Evolutionary conservation across 2,797 vertebrate genomes (phyloP).

Genomic region (Halcyon smyrnensis): DNA sequence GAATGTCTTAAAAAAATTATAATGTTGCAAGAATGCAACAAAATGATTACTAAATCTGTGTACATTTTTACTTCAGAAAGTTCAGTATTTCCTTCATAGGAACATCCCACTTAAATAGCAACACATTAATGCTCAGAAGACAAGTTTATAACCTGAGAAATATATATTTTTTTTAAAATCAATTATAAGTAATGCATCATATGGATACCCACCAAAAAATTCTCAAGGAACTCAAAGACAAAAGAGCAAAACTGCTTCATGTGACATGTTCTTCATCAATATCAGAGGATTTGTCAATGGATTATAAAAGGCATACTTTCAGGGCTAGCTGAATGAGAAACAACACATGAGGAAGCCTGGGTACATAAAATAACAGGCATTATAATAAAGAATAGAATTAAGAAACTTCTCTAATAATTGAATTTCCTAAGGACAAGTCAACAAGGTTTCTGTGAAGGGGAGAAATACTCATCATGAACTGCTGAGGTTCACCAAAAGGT

Average conservation of each 20-base stretch:
- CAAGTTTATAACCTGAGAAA: background rate
- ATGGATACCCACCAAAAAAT: background rate
- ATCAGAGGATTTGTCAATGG: background rate
- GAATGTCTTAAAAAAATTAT: background rate
- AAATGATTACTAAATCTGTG: background rate
- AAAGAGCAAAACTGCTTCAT: background rate
- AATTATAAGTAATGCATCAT: background rate
- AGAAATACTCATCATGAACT: background rate
- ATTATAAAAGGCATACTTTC: background rate
- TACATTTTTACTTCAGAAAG: background rate
- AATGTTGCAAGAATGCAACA: background rate
- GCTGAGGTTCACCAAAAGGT: background rate
- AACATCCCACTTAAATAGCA: background rate
- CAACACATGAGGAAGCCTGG: background rate
- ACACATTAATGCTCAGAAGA: background rate
- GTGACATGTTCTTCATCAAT: background rate
- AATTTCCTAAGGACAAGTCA: background rate
- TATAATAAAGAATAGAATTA: background rate
- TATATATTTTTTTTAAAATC: background rate
- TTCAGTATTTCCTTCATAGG: background rate
- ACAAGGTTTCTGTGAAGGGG: background rate
- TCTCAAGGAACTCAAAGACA: background rate
- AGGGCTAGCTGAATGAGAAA: background rate
- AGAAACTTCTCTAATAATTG: background rate
- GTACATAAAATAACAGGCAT: background rate